Evolutionary conservation across 2,113 vertebrate species (phyloP), one percentile per base, ranked within the genome.

Genomic region (Osmerus mordax): DNA sequence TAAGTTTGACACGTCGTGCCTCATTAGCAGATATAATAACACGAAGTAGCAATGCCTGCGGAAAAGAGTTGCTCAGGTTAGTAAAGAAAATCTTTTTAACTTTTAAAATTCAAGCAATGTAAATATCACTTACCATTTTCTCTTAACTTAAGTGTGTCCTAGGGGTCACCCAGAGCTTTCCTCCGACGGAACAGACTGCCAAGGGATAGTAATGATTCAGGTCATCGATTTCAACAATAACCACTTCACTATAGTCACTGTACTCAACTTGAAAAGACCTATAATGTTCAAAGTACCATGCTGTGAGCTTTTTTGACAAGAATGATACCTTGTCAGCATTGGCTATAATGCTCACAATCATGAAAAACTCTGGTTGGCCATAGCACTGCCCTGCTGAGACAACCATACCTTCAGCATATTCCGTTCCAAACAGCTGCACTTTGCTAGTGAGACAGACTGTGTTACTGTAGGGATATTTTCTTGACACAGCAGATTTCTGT

Each of bases 331-430:
- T 28, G 2, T 28, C 25, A 28, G 25, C 25, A 28, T 28, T 28
- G 41, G 21, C 60, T 62, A 21, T 23, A 23, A 69, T 69, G 67
- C 58, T 71, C 69, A 51, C n/a, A 47, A 61, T 71, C 29, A 15
- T 71, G 32, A 71, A 71, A 71, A 71, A 52, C 69, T 71, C 69
- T 71, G 59, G 58, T 36, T 61, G 29, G 21, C 65, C 41, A 47
- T 13, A 67, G 32, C 65, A 51, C n/a, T 71, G 29, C 36, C 69
- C 69, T 51, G 69, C 58, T 51, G 58, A 23, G 54, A 69, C 21
- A n/a, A 71, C 21, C 69, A 62, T 62, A n/a, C 16, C 58, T 61
- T 51, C 9, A 71, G 69, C 56, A 61, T 71, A 62, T 47, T 71
- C 56, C 62, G 69, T 71, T 53, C 60, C 70, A 72, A 59, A 47